Evolutionary conservation across 1,140 invertebrate species (phyloP).

Genomic region (Magallana angulata): DNA sequence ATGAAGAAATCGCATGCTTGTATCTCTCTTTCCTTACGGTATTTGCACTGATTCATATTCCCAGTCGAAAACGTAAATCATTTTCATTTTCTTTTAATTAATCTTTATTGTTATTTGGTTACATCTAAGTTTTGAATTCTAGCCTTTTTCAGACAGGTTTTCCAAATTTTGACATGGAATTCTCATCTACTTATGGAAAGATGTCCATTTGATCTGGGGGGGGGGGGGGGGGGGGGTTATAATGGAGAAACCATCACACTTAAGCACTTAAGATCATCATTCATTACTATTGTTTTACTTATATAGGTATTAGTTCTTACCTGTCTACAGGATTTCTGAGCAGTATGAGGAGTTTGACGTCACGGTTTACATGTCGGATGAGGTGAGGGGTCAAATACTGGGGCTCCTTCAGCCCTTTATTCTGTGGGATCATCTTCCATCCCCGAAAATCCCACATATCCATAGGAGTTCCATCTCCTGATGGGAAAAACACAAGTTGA

Average conservation of each 20-base stretch:
- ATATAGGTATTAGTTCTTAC: constrained; percentile 35
- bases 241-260: background rate
- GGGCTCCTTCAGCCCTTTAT: constrained; percentile 53
- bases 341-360: constrained; percentile 63
- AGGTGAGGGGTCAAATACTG: constrained; percentile 61
- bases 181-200: background rate
- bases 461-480: constrained; percentile 72
- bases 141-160: too few relatives aligned
- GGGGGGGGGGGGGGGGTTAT: too few relatives aligned
- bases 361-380: constrained; percentile 62
- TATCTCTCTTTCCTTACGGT: too few relatives aligned
- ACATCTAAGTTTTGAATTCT: too few relatives aligned
- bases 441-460: constrained; percentile 71
- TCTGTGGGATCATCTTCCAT: constrained; percentile 68
- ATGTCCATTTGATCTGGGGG: background rate
- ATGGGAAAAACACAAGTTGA: too few relatives aligned
- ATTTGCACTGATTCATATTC: too few relatives aligned
- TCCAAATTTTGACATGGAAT: background rate
- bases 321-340: constrained; percentile 69
- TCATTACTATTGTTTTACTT: too few relatives aligned
- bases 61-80: too few relatives aligned
- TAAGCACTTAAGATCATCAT: background rate
- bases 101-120: too few relatives aligned
- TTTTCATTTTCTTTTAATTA: too few relatives aligned
- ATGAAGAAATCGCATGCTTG: too few relatives aligned